Base-by-base conservation (phyloP, 2,888 invertebrate species). In the Octonoba sinensis region DNA sequence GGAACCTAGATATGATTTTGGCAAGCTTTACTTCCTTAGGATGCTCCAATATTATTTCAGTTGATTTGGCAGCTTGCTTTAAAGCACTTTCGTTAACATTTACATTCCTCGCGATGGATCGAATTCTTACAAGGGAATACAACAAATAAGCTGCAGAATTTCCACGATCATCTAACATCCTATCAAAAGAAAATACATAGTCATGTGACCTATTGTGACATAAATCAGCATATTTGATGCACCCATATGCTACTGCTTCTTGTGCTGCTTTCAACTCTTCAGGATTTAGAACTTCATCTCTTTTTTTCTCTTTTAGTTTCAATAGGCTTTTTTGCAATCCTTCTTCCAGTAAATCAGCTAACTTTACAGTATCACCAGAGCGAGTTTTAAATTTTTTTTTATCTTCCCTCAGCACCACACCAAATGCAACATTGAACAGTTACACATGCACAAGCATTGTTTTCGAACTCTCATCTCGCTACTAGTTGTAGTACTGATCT, bases 121-220 rank as follows among this genome's bases (percentile, higher is more conserved):
- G 92, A 85, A 99, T 99, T 56, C 99, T 91, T 13, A 97, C 97
- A 86, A 95, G 92, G 0, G 97, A 96, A 89, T 99, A 99, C 11
- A 99, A 89, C 70, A 99, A 90, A 88, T 99, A 99, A 0, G 97
- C 98, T 0, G 99, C 99, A 0, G 99, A 99, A 88, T 99, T 99
- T 13, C 99, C 99, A 88, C 95, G 94, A 88, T 99, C 99, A 87
- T 99, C 98, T 84, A 99, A 91, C 99, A 99, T 99, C 91, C 96
- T 96, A 87, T 99, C 97, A 89, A 98, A 99, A 0, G 97, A 98
- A 90, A 99, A 99, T 1, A 99, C 92, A 88, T 99, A 99, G 87
- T 99, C 99, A 88, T 95, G 94, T 76, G 92, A 92, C 83, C 97
- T 92, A 88, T 97, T 97, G 87, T 98, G 97, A 16, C 94, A 95